Conservation (phyloP, 2,113 vertebrate species). For the Spheniscus mendiculus region DNA sequence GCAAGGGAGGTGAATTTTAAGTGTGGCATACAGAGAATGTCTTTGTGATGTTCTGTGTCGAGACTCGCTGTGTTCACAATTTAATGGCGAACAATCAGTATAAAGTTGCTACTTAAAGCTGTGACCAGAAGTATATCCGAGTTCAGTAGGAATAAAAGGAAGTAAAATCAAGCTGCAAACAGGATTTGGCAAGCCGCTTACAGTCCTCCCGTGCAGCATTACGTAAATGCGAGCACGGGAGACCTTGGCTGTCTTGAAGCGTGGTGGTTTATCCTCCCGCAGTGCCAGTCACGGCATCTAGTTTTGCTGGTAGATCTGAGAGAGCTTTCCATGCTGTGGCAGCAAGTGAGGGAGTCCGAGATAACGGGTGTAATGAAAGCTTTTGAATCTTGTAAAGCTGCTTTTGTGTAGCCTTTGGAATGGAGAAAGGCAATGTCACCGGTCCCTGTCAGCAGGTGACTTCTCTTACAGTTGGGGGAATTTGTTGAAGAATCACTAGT, state of each 20-base stretch:
- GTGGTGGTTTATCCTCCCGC: fast-evolving
- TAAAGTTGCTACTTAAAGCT: not conserved
- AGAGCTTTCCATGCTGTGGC: not conserved
- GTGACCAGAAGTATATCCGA: not conserved
- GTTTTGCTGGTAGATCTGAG: not conserved
- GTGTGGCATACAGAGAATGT: not conserved
- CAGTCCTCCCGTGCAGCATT: no score
- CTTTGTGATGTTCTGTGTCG: not conserved
- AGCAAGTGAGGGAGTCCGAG: not conserved
- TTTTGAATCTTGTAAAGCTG: not conserved
- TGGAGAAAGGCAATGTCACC: not conserved
- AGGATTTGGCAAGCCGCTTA: not conserved
- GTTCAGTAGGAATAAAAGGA: not conserved
- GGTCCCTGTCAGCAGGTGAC: not conserved
- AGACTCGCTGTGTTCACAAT: not conserved
- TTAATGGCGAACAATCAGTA: not conserved
- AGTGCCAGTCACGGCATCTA: not conserved
- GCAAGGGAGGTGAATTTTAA: not conserved
- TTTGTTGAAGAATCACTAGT: not conserved
- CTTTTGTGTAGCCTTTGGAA: not conserved
- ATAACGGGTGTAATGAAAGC: not conserved
- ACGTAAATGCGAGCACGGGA: not conserved
- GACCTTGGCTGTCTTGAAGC: not conserved
- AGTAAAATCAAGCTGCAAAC: not conserved
- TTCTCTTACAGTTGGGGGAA: not conserved